A percentile compares a stretch with the other conserved stretches of the same genome.
These are phyloP conservation scores for Eidolon dupreanum DNA, from an alignment of 2,797 vertebrate genomes.

Conservation along the genomic window DNA sequence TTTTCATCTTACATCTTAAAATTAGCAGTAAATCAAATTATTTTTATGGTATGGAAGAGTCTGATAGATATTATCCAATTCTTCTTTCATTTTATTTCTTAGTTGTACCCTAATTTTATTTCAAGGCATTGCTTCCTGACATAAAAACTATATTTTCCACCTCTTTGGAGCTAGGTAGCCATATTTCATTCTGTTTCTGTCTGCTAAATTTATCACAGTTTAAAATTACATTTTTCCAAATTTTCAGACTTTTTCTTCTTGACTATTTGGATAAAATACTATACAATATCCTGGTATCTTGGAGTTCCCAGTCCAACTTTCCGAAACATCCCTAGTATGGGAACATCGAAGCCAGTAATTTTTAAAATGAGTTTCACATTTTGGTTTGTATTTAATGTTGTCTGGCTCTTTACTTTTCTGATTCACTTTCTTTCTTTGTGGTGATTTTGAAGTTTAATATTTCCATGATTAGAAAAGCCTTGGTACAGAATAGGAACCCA, in stretches of 20 bases:
- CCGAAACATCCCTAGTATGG: neutral
- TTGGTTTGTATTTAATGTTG: constrained; percentile 4
- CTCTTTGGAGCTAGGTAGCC: neutral
- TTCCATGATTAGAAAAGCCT: neutral
- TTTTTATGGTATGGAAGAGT: neutral
- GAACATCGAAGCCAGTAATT: neutral
- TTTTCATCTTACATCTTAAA: neutral
- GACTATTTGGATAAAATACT: neutral
- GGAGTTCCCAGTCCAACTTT: neutral
- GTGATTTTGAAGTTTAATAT: neutral
- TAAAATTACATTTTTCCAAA: constrained; percentile 5
- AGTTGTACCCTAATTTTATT: neutral
- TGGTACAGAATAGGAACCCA: neutral
- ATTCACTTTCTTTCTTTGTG: neutral
- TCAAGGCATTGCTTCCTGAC: neutral
- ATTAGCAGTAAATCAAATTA: neutral
- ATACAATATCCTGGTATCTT: neutral
- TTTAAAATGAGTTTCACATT: neutral
- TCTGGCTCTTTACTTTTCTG: neutral
- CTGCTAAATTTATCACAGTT: neutral
- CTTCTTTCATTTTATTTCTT: neutral
- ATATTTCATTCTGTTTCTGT: neutral
- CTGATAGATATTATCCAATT: neutral
- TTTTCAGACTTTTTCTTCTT: neutral
- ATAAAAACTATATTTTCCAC: neutral